Percentiles rank a stretch among this genome's conserved stretches.
These are phyloP conservation scores for Philhelius pedissequus DNA, from an alignment of 2,888 invertebrate species.

Conservation along the genomic window DNA sequence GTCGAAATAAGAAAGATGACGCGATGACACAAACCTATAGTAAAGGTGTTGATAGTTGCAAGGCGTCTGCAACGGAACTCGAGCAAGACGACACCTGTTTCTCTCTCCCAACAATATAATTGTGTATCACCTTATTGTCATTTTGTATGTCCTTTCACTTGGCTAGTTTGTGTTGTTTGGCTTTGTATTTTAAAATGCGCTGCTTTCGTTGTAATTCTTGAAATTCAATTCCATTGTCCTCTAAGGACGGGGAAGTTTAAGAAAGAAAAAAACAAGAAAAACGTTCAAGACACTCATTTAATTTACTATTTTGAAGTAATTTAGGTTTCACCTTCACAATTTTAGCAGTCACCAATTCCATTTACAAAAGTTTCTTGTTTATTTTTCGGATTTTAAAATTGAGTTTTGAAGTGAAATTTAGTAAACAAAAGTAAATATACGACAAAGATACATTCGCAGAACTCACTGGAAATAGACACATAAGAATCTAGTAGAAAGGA, in stretches of 20 bases:
- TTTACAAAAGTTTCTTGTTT: background rate
- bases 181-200: background rate
- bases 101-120: background rate
- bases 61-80: background rate
- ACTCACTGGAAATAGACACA: no score
- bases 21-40: background rate
- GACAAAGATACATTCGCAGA: no score
- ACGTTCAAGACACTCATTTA: constrained; percentile 24
- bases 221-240: constrained; percentile 59
- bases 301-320: constrained; percentile 10
- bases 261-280: constrained; percentile 17
- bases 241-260: background rate
- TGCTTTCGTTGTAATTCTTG: constrained; percentile 43
- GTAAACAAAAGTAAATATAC: no score
- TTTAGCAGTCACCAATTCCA: background rate
- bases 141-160: background rate
- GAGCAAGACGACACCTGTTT: constrained; percentile 1
- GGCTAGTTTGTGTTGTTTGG: background rate
- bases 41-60: constrained; percentile 16
- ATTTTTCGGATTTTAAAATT: background rate
- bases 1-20: constrained; percentile 25
- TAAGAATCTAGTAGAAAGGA: no score
- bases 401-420: no score
- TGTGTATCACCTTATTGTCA: background rate
- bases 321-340: background rate